Evolutionary conservation across 2,113 vertebrate species (phyloP).

Genomic region (Microtus pennsylvanicus): DNA sequence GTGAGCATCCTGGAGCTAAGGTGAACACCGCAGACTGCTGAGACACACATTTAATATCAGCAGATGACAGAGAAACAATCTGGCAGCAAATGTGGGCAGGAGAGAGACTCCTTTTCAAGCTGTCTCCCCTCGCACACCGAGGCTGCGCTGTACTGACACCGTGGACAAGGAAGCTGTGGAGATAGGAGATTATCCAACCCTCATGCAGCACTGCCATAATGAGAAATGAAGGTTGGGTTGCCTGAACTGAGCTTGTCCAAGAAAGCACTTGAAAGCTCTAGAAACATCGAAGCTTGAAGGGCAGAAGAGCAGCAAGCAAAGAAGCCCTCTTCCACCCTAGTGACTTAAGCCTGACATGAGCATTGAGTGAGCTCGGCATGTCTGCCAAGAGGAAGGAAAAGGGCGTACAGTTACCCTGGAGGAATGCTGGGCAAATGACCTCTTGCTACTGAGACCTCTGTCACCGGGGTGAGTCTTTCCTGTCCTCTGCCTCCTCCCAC

Average conservation of each 20-base stretch:
- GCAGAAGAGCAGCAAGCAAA: constrained; percentile 60
- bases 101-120: constrained; percentile 49
- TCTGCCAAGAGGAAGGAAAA: constrained; percentile 43
- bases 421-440: constrained; percentile 17
- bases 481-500: background rate
- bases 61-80: constrained; percentile 34
- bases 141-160: background rate
- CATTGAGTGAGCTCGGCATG: background rate
- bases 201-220: constrained; percentile 41
- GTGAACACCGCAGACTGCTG: constrained; percentile 70
- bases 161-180: constrained; percentile 14
- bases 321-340: background rate
- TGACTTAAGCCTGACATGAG: constrained; percentile 57
- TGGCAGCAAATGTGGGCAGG: background rate
- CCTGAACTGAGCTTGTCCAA: constrained; percentile 56
- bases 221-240: constrained; percentile 60
- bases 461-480: constrained; percentile 29
- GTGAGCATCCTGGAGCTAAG: constrained; percentile 76
- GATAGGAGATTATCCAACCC: constrained; percentile 18
- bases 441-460: constrained; percentile 17
- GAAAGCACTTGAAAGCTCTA: constrained; percentile 62
- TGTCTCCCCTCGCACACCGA: background rate
- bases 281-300: constrained; percentile 70
- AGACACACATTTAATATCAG: constrained; percentile 68
- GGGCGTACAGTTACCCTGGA: background rate